A percentile compares a stretch with the other conserved stretches of the same genome.
Evolutionary conservation across 2,888 invertebrate genomes (phyloP).

Genomic region (Actias luna): DNA sequence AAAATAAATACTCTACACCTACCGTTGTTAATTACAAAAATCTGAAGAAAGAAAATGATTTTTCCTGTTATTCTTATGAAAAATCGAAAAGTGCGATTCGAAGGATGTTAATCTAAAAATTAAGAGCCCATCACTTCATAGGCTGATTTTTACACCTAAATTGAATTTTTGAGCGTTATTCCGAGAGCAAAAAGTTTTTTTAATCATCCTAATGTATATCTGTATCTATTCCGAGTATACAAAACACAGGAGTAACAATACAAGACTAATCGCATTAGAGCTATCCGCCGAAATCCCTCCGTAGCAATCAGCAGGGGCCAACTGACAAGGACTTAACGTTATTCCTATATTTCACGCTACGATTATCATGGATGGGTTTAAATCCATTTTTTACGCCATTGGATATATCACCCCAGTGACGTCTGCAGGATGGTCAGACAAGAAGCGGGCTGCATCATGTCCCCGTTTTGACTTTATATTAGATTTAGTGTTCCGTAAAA

Average conservation of each 20-base stretch:
- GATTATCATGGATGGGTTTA: slow-evolving; percentile 56
- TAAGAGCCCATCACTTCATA: too few relatives aligned
- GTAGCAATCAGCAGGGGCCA: slow-evolving; percentile 26
- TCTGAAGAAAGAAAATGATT: too few relatives aligned
- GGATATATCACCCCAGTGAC: slow-evolving; percentile 44
- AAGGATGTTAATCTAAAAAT: too few relatives aligned
- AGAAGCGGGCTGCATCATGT: slow-evolving; percentile 36
- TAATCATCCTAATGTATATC: too few relatives aligned
- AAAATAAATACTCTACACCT: too few relatives aligned
- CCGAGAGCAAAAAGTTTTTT: too few relatives aligned
- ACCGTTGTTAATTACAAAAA: too few relatives aligned
- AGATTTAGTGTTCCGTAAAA: not conserved
- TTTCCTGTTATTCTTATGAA: too few relatives aligned
- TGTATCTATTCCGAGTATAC: not conserved
- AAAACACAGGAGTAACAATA: slow-evolving; percentile 8
- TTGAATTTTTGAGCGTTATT: too few relatives aligned
- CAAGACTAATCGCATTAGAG: slow-evolving; percentile 25
- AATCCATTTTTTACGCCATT: slow-evolving; percentile 71
- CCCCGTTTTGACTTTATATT: slow-evolving; percentile 56
- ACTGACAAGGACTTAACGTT: slow-evolving; percentile 50
- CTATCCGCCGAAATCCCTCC: slow-evolving; percentile 18
- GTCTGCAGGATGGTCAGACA: slow-evolving; percentile 52
- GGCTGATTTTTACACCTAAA: too few relatives aligned
- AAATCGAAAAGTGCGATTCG: too few relatives aligned
- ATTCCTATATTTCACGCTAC: slow-evolving; percentile 65